These are phyloP conservation scores for Meliscaeva auricollis DNA, from an alignment of 2,888 invertebrate species.

Conservation along the genomic window DNA sequence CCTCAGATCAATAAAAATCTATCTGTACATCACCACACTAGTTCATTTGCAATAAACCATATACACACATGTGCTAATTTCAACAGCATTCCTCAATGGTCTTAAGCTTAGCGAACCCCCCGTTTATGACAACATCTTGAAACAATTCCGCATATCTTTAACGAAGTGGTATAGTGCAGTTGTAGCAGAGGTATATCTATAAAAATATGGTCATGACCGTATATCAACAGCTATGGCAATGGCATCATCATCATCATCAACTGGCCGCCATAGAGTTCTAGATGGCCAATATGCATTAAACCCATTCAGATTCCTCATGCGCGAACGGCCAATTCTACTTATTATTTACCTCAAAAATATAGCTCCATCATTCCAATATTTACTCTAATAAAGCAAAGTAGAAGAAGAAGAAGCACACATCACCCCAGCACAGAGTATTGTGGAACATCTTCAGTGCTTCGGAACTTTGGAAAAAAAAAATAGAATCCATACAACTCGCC, in stretches of 20 bases:
- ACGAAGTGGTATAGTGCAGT: not conserved
- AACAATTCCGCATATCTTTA: constrained; percentile 65
- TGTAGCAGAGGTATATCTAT: not conserved
- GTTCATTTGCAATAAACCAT: constrained; percentile 13
- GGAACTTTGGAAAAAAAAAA: constrained; percentile 2
- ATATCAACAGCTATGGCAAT: constrained; percentile 4
- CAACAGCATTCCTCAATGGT: constrained; percentile 58
- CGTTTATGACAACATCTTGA: constrained; percentile 62
- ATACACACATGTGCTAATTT: constrained; percentile 65
- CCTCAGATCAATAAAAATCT: constrained; percentile 19
- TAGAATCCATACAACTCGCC: constrained; percentile 37
- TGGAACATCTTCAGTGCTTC: not conserved
- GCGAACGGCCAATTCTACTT: constrained; percentile 54
- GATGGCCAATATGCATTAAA: constrained; percentile 60
- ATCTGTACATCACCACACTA: not conserved
- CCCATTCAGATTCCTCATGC: constrained; percentile 65
- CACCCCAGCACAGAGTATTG: no score
- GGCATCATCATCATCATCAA: constrained; percentile 20
- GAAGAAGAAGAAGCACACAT: constrained; percentile 25
- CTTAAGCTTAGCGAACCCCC: constrained; percentile 48
- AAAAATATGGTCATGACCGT: constrained; percentile 25
- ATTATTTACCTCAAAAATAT: constrained; percentile 74
- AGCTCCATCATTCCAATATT: constrained; percentile 74
- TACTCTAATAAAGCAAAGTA: constrained; percentile 73
- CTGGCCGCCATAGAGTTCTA: constrained; percentile 16